Evolutionary conservation across 2,797 vertebrate species (phyloP), one percentile per base, ranked within the genome.

Genomic region (Sternotherus odoratus): DNA sequence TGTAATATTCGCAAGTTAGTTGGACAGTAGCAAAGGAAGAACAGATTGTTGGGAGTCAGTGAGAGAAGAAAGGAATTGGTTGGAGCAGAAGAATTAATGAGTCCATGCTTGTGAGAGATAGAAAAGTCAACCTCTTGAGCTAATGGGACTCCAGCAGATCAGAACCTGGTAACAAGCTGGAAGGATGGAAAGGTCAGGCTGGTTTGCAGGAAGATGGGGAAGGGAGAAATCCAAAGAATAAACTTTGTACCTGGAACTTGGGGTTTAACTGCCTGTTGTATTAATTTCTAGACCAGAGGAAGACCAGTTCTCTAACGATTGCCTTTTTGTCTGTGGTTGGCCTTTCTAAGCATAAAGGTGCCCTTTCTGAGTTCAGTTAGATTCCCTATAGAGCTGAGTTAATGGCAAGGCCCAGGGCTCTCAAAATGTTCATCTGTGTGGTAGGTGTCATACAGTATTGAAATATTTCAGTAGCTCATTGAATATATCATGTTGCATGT

Each of bases 21-120:
- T 79, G 48, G 21, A 6, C 85, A 85, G 54, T 51, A 90, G 79
- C 1, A 80, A 43, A 84, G 86, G 53, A 53, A n/a, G 39, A 86
- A 24, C 24, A 36, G 33, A 57, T 8, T 46, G 4, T 77, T 84
- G 66, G 46, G 56, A 94, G 53, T 79, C 72, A 43, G 56, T 30
- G 48, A 48, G 54, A 46, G n/a, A 79, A 48, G 12, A 63, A 60
- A 17, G 48, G 39, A 84, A 57, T 80, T 88, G 77, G 17, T 36
- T 43, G 8, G 26, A 78, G 46, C 33, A n/a, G 53, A 17, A 51
- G 53, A 78, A 56, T n/a, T 30, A 36, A 69, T 36, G 8, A 39
- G 13, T n/a, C n/a, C 57, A 81, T 60, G 15, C 57, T 72, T 4
- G 0, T 69, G 77, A 63, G 0, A 50, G 30, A 8, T 1, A 23